Base-by-base conservation (phyloP, 2,113 vertebrate genomes). In the Falcunculus frontatus region DNA sequence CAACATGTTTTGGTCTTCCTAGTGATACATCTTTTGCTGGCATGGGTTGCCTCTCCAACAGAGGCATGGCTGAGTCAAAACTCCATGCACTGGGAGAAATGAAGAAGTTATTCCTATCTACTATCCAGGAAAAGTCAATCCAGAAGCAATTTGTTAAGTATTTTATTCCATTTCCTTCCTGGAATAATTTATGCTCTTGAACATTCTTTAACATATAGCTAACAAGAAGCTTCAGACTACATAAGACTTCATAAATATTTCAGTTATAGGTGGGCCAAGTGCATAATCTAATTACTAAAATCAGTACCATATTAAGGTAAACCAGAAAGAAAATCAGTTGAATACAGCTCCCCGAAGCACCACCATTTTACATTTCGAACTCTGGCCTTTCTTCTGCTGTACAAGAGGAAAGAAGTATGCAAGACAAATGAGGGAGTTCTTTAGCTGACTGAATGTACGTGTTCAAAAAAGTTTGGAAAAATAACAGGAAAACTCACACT, bases 71-170 rank as follows among this genome's bases (percentile, higher is more conserved):
- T 95, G 70, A 82, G 70, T 55, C 90, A 82, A 91, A 92, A 68
- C 76, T 77, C 29, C 42, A 59, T 41, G 62, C 2, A 4, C 29
- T 62, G 65, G 64, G 64, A 94, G 87, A 93, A 91, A 93, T 95
- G 50, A 96, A 87, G 87, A 87, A 95, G 13, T 87, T 95, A 87
- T 93, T 95, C 91, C 94, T 95, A 76, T 50, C 53, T 78, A 56
- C 52, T 79, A 50, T 92, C 91, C 92, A 90, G 78, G 72, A 93
- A 93, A 92, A 91, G 68, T 87, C 16, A 84, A 49, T 70, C 46
- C 62, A 84, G 75, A 89, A 89, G 49, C 64, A 84, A 88, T 84
- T 57, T 69, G 18, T 73, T 88, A 75, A 76, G 50, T 65, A 60
- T 87, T 86, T 96, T 87, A 84, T 95, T 97, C 93, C 44, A 13